Conservation (phyloP, 2,888 invertebrate species). For the Tromatobia lineatoria region DNA sequence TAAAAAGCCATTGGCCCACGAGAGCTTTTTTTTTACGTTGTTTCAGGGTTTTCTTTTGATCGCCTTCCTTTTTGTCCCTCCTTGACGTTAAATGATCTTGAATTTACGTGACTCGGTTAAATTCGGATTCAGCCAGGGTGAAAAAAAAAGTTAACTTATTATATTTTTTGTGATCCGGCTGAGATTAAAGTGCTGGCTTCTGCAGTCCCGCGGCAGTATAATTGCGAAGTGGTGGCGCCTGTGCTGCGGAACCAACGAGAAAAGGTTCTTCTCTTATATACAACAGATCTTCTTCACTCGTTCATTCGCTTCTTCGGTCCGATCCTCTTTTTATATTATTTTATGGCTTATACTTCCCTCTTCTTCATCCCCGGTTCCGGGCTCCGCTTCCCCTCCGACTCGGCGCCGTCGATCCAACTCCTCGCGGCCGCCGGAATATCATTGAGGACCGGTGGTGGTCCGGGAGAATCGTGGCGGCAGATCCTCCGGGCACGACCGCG, state of each 20-base stretch:
- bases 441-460: conserved; percentile 72
- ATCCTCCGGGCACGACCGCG: conserved; percentile 81
- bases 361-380: conserved; percentile 46
- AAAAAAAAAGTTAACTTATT: conserved; percentile 76
- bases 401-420: conserved; percentile 50
- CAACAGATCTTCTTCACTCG: conserved; percentile 51
- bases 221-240: conserved; percentile 75
- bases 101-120: conserved; percentile 4
- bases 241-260: conserved; percentile 29
- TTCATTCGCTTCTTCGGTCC: conserved; percentile 40
- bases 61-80: too few relatives aligned
- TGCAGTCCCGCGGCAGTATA: conserved; percentile 69
- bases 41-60: too few relatives aligned
- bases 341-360: conserved; percentile 19
- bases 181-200: conserved; percentile 76
- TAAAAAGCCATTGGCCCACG: neutral
- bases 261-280: conserved; percentile 10
- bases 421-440: conserved; percentile 70
- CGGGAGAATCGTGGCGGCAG: conserved; percentile 56
- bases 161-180: conserved; percentile 75
- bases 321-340: conserved; percentile 18
- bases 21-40: too few relatives aligned
- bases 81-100: neutral
- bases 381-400: conserved; percentile 6
- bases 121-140: conserved; percentile 35